These are phyloP conservation scores for Lutjanus erythropterus DNA, from an alignment of 2,113 vertebrate genomes.

Conservation along the genomic window DNA sequence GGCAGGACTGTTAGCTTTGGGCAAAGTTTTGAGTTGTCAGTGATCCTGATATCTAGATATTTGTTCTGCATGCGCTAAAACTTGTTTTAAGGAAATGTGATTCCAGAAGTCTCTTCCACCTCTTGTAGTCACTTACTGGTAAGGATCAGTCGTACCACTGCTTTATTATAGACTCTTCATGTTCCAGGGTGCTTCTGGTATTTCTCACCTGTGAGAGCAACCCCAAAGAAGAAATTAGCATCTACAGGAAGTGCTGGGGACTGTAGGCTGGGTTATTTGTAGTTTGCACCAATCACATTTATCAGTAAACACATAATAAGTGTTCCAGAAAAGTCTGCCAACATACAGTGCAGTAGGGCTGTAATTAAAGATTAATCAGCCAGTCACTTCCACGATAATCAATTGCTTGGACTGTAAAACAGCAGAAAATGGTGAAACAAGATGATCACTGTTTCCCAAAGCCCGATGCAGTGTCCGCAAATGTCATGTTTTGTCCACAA, in stretches of 20 bases:
- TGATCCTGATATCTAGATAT: not conserved
- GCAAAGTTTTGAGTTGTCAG: not conserved
- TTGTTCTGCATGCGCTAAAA: not conserved
- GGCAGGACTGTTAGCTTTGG: not conserved
- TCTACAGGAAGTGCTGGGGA: not conserved
- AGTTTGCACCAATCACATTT: not conserved
- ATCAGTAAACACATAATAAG: too few relatives aligned
- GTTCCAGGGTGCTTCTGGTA: not conserved
- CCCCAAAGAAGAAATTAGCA: not conserved
- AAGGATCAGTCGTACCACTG: not conserved
- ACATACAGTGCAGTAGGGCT: too few relatives aligned
- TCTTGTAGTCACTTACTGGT: not conserved
- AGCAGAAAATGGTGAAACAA: too few relatives aligned
- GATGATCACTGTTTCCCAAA: too few relatives aligned
- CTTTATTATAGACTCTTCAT: not conserved
- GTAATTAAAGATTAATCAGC: too few relatives aligned
- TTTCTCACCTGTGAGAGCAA: slow-evolving; percentile 5
- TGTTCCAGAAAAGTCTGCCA: not conserved
- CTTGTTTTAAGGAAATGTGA: not conserved
- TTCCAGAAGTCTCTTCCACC: not conserved
- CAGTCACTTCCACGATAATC: too few relatives aligned
- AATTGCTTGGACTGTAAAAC: too few relatives aligned
- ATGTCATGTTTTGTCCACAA: too few relatives aligned
- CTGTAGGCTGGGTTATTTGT: not conserved
- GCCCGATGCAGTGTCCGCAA: too few relatives aligned